A percentile compares a stretch with the other conserved stretches of the same genome.
These are phyloP conservation scores for Tringa solitaria DNA, from an alignment of 2,113 vertebrate genomes.

Conservation along the genomic window DNA sequence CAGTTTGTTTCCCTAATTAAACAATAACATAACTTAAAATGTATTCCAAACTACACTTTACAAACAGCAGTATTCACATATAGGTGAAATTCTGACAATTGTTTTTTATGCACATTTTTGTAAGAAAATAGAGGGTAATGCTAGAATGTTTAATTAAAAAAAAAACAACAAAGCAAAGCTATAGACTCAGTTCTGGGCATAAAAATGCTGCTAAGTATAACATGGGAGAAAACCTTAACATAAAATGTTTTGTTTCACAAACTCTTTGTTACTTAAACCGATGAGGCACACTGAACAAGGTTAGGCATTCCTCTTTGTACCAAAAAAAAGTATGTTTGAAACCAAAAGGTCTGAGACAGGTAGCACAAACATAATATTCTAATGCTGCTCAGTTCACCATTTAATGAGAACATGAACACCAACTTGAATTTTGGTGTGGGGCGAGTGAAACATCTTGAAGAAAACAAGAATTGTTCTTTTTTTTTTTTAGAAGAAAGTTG, in stretches of 20 bases:
- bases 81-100: not conserved
- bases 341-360: not conserved
- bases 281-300: not conserved
- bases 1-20: not conserved
- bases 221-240: not conserved
- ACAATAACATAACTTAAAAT: not conserved
- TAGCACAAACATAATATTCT: not conserved
- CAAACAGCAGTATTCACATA: not conserved
- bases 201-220: not conserved
- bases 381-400: not conserved
- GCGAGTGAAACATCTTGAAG: not conserved
- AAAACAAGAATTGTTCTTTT: not conserved
- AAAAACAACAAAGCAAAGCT: not conserved
- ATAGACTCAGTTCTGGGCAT: not conserved
- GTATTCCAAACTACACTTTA: not conserved
- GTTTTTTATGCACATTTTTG: not conserved
- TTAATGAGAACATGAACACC: not conserved
- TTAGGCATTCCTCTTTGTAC: not conserved
- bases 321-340: not conserved
- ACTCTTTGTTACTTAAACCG: not conserved
- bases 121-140: not conserved
- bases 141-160: not conserved
- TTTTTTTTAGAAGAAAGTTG: not conserved
- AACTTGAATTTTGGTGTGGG: not conserved
- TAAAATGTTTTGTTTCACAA: not conserved